Percentiles rank a stretch among this genome's conserved stretches.
Conservation (phyloP, 2,797 vertebrate genomes). For the Myioborus melanocephalus region DNA sequence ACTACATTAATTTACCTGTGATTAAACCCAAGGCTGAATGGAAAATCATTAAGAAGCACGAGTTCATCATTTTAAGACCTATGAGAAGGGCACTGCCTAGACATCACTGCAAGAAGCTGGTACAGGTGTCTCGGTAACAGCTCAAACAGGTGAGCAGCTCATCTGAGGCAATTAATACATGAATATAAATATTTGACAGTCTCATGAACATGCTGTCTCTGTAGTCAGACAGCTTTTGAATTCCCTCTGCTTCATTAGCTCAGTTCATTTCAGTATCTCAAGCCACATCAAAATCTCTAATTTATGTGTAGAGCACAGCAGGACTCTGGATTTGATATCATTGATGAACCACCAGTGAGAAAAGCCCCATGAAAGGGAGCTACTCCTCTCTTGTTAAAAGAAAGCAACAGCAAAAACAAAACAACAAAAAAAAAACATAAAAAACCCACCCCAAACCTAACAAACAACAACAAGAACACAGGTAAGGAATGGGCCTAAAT, state of each 20-base stretch:
- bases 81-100: neutral
- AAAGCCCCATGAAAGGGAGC: neutral
- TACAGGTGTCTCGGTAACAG: neutral
- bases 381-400: neutral
- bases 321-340: neutral
- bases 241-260: neutral
- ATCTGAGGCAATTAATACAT: neutral
- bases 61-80: neutral
- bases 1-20: neutral
- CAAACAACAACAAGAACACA: neutral
- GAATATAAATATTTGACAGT: neutral
- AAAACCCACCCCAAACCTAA: neutral
- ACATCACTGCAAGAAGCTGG: neutral
- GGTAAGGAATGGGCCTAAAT: fast-evolving
- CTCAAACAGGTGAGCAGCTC: neutral
- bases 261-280: neutral
- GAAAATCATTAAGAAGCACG: neutral
- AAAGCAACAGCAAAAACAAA: neutral
- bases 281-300: neutral
- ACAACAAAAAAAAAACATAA: neutral
- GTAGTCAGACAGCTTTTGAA: neutral
- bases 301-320: neutral
- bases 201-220: neutral
- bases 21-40: neutral
- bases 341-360: neutral